These are phyloP conservation scores for Dreissena rostriformis DNA, from an alignment of 1,140 invertebrate genomes.

Conservation along the genomic window DNA sequence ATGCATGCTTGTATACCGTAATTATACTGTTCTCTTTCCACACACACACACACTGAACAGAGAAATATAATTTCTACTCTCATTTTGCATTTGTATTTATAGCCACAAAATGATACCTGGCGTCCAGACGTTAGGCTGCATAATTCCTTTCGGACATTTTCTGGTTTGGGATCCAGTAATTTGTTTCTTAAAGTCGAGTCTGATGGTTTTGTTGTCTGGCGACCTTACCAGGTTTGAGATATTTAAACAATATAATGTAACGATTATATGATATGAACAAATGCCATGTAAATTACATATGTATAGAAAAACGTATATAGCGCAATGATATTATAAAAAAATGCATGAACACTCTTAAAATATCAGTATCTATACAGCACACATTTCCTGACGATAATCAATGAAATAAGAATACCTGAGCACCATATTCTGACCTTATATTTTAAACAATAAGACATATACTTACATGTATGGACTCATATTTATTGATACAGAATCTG, in stretches of 20 bases:
- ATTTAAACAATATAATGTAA: no score
- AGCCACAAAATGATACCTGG: slow-evolving; percentile 56
- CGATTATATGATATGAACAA: no score
- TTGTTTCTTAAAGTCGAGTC: neutral
- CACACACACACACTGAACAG: no score
- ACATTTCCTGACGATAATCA: neutral
- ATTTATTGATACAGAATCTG: slow-evolving; percentile 87
- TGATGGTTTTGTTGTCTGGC: slow-evolving; percentile 4
- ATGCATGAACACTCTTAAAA: neutral
- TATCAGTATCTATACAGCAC: neutral
- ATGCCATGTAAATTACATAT: no score
- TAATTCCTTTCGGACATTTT: slow-evolving; percentile 45
- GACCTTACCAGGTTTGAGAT: slow-evolving; percentile 33
- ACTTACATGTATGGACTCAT: neutral
- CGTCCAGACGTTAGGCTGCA: slow-evolving; percentile 45
- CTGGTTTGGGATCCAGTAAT: slow-evolving; percentile 39
- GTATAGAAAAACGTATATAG: neutral
- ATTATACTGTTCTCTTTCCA: no score
- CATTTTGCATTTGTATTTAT: neutral
- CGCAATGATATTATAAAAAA: neutral
- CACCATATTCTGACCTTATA: no score
- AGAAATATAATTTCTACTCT: neutral
- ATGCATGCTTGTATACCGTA: no score
- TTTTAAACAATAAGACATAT: neutral
- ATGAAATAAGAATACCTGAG: neutral